These are phyloP conservation scores for Lissonota sp. DNA, from an alignment of 2,888 invertebrate species.

Conservation along the genomic window DNA sequence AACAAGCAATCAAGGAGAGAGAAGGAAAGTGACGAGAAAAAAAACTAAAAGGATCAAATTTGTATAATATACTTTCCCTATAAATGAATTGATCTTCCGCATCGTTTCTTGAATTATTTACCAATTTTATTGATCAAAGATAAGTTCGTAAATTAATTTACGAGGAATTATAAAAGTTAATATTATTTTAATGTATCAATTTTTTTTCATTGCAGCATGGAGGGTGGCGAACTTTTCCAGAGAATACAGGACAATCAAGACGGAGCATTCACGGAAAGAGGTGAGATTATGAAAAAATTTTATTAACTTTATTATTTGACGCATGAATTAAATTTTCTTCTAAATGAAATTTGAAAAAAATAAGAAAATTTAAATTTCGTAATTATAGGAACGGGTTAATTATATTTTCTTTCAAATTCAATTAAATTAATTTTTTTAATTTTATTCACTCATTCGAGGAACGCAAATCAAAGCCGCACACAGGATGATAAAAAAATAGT, in stretches of 20 bases:
- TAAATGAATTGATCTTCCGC: too few species aligned
- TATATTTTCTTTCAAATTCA: too few species aligned
- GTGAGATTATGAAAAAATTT: constrained; percentile 80
- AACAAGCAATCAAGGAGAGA: neutral
- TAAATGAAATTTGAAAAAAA: too few species aligned
- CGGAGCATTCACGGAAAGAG: constrained; percentile 97
- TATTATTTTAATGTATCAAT: neutral
- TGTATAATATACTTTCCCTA: neutral
- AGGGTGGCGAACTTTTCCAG: constrained; percentile 98
- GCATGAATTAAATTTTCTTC: too few species aligned
- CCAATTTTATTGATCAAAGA: too few species aligned
- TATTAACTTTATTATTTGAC: neutral
- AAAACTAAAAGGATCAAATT: constrained; percentile 39
- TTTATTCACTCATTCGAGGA: too few species aligned
- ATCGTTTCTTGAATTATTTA: neutral
- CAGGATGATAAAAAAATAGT: too few species aligned
- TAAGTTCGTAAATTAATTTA: neutral
- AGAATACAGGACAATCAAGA: constrained; percentile 98
- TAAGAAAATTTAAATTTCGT: too few species aligned
- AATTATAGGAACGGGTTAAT: too few species aligned
- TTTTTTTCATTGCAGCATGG: constrained; percentile 89
- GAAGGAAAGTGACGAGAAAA: constrained; percentile 1
- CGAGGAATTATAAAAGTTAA: neutral
- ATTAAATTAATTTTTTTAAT: too few species aligned
- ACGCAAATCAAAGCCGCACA: too few species aligned